A percentile compares a stretch with the other conserved stretches of the same genome.
These are phyloP conservation scores for Athalia rosae DNA, from an alignment of 2,888 invertebrate species.

Conservation along the genomic window DNA sequence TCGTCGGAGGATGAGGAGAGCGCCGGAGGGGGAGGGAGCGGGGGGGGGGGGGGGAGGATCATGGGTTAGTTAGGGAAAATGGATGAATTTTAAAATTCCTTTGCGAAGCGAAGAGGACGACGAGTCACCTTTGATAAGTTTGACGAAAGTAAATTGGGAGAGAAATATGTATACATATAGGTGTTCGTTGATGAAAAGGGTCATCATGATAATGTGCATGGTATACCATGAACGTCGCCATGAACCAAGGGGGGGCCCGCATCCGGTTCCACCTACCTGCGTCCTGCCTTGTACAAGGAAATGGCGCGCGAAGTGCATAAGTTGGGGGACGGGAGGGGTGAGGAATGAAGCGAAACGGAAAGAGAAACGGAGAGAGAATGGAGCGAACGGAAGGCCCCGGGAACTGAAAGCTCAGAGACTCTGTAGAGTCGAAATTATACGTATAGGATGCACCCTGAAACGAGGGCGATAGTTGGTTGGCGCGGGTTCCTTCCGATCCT, in stretches of 20 bases:
- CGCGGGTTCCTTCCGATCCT: slow-evolving; percentile 51
- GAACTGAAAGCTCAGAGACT: neutral
- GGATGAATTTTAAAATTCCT: slow-evolving; percentile 26
- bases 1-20: neutral
- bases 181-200: too few species aligned
- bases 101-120: neutral
- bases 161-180: too few species aligned
- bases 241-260: too few species aligned
- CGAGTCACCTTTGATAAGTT: slow-evolving; percentile 1
- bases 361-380: slow-evolving; percentile 21
- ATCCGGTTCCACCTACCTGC: too few species aligned
- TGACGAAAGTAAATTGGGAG: slow-evolving; percentile 17
- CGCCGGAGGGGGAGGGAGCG: neutral
- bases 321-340: slow-evolving; percentile 45
- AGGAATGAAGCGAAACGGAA: slow-evolving; percentile 45
- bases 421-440: too few species aligned
- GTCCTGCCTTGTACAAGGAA: neutral
- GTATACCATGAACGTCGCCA: too few species aligned
- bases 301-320: slow-evolving; percentile 37
- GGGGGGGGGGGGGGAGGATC: too few species aligned
- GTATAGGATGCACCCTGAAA: slow-evolving; percentile 37
- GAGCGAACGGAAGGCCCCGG: slow-evolving; percentile 11
- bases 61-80: neutral
- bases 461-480: slow-evolving; percentile 42
- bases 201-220: too few species aligned